Conservation (phyloP, 2,113 vertebrate species). For the Boulengeromyrus knoepffleri region DNA sequence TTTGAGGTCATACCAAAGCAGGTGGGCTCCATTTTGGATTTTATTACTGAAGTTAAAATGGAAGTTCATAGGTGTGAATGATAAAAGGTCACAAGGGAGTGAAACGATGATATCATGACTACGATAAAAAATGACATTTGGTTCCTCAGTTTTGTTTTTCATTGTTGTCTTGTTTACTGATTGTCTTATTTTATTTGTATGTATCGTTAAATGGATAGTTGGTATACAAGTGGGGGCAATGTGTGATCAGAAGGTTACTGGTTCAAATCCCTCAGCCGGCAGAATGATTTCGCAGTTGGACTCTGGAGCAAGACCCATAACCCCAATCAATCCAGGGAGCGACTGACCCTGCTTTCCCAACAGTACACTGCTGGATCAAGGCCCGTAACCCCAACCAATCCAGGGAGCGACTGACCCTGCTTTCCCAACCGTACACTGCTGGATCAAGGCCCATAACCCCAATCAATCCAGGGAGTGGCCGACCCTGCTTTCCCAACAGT, state of each 20-base stretch:
- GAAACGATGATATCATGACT: neutral
- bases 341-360: too few species aligned
- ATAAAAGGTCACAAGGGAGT: neutral
- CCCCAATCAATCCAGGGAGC: too few species aligned
- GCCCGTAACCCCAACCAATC: too few species aligned
- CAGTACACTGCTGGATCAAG: too few species aligned
- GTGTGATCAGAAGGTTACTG: neutral
- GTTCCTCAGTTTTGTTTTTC: neutral
- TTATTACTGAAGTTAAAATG: neutral
- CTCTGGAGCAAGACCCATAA: neutral
- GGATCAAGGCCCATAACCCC: too few species aligned
- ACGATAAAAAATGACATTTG: neutral
- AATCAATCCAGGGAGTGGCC: too few species aligned
- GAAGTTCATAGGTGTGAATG: neutral
- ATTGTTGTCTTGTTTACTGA: neutral
- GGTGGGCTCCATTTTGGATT: neutral
- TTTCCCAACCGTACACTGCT: too few species aligned
- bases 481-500: too few species aligned
- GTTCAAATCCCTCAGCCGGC: neutral
- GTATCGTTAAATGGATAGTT: neutral
- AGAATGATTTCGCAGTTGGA: neutral
- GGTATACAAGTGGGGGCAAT: neutral
- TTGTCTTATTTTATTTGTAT: neutral
- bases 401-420: too few species aligned
- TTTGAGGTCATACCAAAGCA: neutral